These are phyloP conservation scores for Meliscaeva auricollis DNA, from an alignment of 2,888 invertebrate species.

Conservation along the genomic window DNA sequence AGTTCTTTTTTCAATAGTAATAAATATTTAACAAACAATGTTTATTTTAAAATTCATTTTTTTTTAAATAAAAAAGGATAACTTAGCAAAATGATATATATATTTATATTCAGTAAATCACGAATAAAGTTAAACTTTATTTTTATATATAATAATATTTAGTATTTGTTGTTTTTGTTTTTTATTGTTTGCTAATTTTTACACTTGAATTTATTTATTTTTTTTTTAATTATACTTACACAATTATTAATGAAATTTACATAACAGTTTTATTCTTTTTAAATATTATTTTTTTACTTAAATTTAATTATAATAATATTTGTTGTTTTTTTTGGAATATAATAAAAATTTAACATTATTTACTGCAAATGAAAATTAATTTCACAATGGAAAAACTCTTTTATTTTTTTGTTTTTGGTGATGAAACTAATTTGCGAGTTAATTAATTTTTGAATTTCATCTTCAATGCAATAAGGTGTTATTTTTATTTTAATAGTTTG, in stretches of 20 bases:
- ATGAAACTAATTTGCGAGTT: slow-evolving; percentile 67
- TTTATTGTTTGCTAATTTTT: slow-evolving; percentile 61
- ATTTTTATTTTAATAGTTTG: slow-evolving; percentile 47
- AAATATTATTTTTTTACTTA: slow-evolving; percentile 71
- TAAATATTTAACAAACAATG: slow-evolving; percentile 37
- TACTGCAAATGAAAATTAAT: slow-evolving; percentile 68
- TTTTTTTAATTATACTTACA: slow-evolving; percentile 72
- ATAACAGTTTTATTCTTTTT: slow-evolving; percentile 79
- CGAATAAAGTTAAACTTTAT: slow-evolving; percentile 83
- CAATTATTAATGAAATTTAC: slow-evolving; percentile 80
- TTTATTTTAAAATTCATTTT: neutral
- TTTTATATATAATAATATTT: slow-evolving; percentile 69
- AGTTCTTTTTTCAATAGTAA: slow-evolving; percentile 11
- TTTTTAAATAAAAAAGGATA: slow-evolving; percentile 34
- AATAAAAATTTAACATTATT: slow-evolving; percentile 75
- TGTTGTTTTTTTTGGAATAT: slow-evolving; percentile 77
- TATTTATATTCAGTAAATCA: slow-evolving; percentile 78
- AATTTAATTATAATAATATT: slow-evolving; percentile 59
- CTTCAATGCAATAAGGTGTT: slow-evolving; percentile 52
- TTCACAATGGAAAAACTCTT: slow-evolving; percentile 61
- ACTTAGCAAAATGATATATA: slow-evolving; percentile 65
- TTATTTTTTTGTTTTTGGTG: slow-evolving; percentile 15
- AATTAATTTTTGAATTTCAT: neutral
- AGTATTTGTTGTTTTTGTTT: slow-evolving; percentile 68
- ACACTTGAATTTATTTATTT: slow-evolving; percentile 71